These are phyloP conservation scores for Corvus moneduloides DNA, from an alignment of 2,113 vertebrate species.

Conservation along the genomic window DNA sequence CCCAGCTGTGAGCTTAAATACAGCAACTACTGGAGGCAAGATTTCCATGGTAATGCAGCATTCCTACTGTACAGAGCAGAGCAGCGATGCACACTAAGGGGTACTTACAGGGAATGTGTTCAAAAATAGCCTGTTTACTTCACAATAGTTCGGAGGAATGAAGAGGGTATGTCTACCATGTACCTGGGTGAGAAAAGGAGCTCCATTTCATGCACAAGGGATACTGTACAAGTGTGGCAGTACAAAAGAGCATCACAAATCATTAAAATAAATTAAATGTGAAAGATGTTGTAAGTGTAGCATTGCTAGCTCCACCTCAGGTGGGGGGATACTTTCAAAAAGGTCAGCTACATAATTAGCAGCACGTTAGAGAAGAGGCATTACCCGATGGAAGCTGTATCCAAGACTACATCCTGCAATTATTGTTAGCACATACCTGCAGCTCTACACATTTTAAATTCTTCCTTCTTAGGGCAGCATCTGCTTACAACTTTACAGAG, in stretches of 20 bases:
- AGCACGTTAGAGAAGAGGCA: constrained; percentile 40
- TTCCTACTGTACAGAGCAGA: not conserved
- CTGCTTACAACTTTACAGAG: not conserved
- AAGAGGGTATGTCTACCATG: not conserved
- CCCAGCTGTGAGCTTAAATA: not conserved
- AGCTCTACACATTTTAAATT: not conserved
- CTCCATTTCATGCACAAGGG: not conserved
- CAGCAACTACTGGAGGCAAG: not conserved
- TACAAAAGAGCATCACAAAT: not conserved
- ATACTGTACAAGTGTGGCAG: not conserved
- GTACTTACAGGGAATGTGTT: not conserved
- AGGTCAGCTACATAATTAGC: constrained; percentile 32
- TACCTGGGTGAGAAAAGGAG: not conserved
- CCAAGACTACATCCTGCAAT: not conserved
- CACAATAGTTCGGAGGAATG: not conserved
- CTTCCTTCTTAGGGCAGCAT: not conserved
- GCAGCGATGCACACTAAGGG: not conserved
- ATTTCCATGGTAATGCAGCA: not conserved
- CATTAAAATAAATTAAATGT: constrained; percentile 17
- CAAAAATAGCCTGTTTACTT: not conserved
- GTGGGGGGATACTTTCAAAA: not conserved
- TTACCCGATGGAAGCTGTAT: not conserved
- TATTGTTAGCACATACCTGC: not conserved
- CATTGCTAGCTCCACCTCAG: not conserved
- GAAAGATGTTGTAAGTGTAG: not conserved